phyloP scores from a whole-genome alignment of 2,113 vertebrate genomes.

The Myrmophylax atrothorax region DNA sequence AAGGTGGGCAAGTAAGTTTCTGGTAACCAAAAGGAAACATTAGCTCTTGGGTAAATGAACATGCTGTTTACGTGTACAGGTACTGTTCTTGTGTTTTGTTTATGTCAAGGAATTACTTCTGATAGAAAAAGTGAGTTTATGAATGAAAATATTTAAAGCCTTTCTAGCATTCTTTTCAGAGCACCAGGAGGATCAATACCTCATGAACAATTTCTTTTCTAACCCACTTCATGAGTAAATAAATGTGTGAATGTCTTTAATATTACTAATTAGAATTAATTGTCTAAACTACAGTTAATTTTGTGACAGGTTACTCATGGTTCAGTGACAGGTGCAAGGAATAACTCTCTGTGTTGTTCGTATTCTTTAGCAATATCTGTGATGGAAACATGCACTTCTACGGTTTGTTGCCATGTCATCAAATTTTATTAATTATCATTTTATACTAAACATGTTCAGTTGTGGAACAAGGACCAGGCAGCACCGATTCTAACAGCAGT shows the following conservation, averaged over 20 bases:
- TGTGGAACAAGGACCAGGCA: background rate
- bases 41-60: background rate
- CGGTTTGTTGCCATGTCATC: background rate
- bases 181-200: background rate
- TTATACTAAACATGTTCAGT: background rate
- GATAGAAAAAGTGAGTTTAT: background rate
- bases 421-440: background rate
- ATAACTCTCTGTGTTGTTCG: background rate
- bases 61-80: background rate
- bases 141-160: background rate
- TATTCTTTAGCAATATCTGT: background rate
- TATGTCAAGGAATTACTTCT: background rate
- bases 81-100: conserved; percentile 9
- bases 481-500: background rate
- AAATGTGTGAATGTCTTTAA: conserved; percentile 46
- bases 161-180: conserved; percentile 9
- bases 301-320: background rate
- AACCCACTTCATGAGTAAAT: conserved; percentile 54
- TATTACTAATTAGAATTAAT: conserved; percentile 55
- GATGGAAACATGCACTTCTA: background rate
- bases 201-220: background rate
- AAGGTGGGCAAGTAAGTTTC: conserved; percentile 58
- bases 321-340: background rate
- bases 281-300: conserved; percentile 43
- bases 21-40: background rate